Conservation (phyloP, 35 echinoderm and acorn worm genomes). For the Lytechinus pictus region DNA sequence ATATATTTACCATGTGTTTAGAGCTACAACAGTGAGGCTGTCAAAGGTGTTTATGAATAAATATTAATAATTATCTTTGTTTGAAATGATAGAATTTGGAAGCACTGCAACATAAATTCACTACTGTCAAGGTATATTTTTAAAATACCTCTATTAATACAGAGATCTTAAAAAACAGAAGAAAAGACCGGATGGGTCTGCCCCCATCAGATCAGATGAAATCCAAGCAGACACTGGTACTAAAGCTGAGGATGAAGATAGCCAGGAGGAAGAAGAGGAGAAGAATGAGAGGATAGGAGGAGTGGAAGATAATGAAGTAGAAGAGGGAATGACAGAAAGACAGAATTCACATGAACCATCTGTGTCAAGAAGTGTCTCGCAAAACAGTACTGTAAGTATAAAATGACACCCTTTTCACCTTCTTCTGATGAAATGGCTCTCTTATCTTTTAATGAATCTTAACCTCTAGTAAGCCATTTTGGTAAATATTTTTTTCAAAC, state of each 20-base stretch:
- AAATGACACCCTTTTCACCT: background rate
- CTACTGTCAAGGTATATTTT: background rate
- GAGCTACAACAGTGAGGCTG: too few relatives aligned
- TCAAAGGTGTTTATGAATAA: too few relatives aligned
- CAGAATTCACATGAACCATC: conserved; percentile 34
- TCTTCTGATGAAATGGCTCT: background rate
- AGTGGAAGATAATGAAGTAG: conserved; percentile 51
- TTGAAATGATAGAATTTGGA: background rate
- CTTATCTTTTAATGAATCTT: too few relatives aligned
- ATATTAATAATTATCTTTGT: background rate
- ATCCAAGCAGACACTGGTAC: background rate
- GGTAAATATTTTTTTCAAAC: too few relatives aligned
- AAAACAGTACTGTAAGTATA: conserved; percentile 21
- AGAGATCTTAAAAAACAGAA: conserved; percentile 65
- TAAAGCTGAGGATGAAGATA: conserved; percentile 15
- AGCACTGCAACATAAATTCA: background rate
- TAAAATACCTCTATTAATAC: background rate
- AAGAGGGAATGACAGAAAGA: conserved; percentile 43
- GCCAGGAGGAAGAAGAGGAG: conserved; percentile 50
- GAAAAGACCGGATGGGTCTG: conserved; percentile 51
- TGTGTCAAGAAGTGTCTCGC: background rate
- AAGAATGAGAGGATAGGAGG: conserved; percentile 33
- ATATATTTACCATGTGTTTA: too few relatives aligned
- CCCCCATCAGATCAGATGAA: background rate
- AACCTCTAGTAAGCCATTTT: too few relatives aligned